Base-by-base conservation (phyloP, 2,888 invertebrate species). In the Tenodera sinensis region DNA sequence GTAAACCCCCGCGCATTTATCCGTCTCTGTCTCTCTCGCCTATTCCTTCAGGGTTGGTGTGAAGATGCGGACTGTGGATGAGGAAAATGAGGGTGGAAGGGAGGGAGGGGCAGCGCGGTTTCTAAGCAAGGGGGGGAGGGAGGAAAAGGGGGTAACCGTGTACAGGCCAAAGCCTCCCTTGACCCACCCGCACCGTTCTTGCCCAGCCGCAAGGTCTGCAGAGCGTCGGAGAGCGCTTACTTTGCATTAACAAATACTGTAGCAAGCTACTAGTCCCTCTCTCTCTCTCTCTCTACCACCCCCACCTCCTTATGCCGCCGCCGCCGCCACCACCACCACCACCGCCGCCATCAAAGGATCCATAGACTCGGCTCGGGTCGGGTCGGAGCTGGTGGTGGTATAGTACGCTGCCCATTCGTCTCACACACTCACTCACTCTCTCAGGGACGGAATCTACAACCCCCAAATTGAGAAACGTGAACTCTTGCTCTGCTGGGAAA, bases 211-310 rank as follows among this genome's bases (percentile, higher is more conserved):
- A 90, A 89, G 90, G 90, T 90, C 89, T 89, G 87, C 89, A 84
- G 84, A 85, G 28, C 88, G 54, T 71, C 54, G 20, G 54, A 71
- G 54, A 84, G 88, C 89, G 91, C 91, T 91, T 91, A 91, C 91
- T 91, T 91, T 90, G 91, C 91, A 91, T 91, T 91, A 90, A 90
- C 91, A 91, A 91, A 91, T 91, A 91, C 91, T 91, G 89, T 89
- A 89, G 88, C 87, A 71, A 71, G 54, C 54, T 71, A 71, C 54
- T 89, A 87, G 89, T 85, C 89, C 90, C 89, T 83, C 83, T 30
- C 81, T 28, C 54, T 20, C 54, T 20, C 14, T 47, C 89, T 85
- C 85, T 83, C 87, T 47, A 34, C 90, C 42, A 34, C 85, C 88
- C 83, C 88, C 89, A 28, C 87, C 87, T 30, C 34, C 88, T 85